Evolutionary conservation across 1,140 invertebrate species (phyloP).

Genomic region (Mercenaria mercenaria): DNA sequence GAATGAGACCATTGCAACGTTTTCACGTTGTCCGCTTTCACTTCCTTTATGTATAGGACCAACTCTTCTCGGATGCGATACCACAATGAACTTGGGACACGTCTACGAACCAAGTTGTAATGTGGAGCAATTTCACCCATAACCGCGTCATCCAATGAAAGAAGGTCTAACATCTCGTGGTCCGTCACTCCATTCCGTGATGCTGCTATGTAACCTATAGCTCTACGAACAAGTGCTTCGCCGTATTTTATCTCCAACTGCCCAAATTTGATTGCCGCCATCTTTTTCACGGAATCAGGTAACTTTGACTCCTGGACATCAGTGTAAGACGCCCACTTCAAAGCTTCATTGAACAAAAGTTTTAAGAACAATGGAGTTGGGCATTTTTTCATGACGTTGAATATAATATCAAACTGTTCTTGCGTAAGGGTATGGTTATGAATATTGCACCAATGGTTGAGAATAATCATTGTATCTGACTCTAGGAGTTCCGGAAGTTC

Average conservation of each 20-base stretch:
- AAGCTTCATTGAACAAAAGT: slow-evolving; percentile 80
- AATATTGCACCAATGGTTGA: slow-evolving; percentile 79
- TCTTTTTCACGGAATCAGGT: slow-evolving; percentile 79
- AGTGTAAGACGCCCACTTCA: slow-evolving; percentile 81
- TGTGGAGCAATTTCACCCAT: slow-evolving; percentile 86
- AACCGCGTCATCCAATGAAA: slow-evolving; percentile 91
- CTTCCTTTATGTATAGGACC: slow-evolving; percentile 90
- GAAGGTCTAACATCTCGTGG: slow-evolving; percentile 91
- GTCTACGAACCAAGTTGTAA: slow-evolving; percentile 84
- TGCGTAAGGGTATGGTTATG: slow-evolving; percentile 73
- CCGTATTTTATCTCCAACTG: slow-evolving; percentile 90
- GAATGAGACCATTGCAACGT: slow-evolving; percentile 90
- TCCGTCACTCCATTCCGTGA: slow-evolving; percentile 91
- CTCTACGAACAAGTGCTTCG: slow-evolving; percentile 87
- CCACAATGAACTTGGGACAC: slow-evolving; percentile 89
- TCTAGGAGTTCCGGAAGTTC: slow-evolving; percentile 78
- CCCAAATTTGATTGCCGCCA: slow-evolving; percentile 88
- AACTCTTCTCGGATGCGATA: slow-evolving; percentile 89
- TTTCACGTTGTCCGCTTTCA: slow-evolving; percentile 88
- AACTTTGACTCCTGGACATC: slow-evolving; percentile 76
- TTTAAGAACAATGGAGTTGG: slow-evolving; percentile 82
- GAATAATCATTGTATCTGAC: slow-evolving; percentile 78
- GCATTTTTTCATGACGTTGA: slow-evolving; percentile 80
- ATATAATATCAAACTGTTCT: slow-evolving; percentile 80
- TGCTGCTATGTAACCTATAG: slow-evolving; percentile 90